Conservation (phyloP, 2,888 invertebrate species). For the Idaea aversata region DNA sequence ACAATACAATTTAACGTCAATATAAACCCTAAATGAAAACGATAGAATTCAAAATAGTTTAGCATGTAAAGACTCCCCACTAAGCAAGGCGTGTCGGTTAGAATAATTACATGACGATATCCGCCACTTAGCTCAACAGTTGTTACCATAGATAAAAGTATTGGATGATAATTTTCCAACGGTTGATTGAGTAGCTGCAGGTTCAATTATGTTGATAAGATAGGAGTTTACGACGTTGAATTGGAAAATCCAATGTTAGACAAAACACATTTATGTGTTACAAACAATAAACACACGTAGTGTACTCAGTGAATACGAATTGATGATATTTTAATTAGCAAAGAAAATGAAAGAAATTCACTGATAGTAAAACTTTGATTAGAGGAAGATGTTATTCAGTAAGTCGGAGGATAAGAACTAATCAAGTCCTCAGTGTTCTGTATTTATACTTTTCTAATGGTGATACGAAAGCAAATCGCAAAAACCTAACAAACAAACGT, state of each 20-base stretch:
- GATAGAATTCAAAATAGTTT: conserved; percentile 19
- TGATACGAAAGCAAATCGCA: conserved; percentile 3
- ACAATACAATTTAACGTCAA: conserved; percentile 4
- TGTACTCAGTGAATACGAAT: background rate
- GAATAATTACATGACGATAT: conserved; percentile 55
- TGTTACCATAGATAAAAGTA: conserved; percentile 40
- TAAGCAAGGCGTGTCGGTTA: conserved; percentile 45
- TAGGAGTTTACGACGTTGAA: conserved; percentile 16
- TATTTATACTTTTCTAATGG: background rate
- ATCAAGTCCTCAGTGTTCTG: background rate
- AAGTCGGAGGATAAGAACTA: background rate
- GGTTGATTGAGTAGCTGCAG: conserved; percentile 39
- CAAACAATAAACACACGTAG: background rate
- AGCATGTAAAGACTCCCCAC: conserved; percentile 26
- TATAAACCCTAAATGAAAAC: conserved; percentile 13
- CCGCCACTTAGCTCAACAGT: conserved; percentile 54
- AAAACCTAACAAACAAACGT: conserved; percentile 18
- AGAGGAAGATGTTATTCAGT: background rate
- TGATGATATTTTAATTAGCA: background rate
- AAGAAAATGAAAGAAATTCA: background rate
- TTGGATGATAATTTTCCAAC: conserved; percentile 42
- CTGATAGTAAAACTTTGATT: no score
- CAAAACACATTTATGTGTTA: background rate
- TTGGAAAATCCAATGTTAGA: conserved; percentile 13
- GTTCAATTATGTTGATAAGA: conserved; percentile 3